Evolutionary conservation across 2,797 vertebrate genomes (phyloP), one percentile per base, ranked within the genome.

Genomic region (Acanthornis magna): DNA sequence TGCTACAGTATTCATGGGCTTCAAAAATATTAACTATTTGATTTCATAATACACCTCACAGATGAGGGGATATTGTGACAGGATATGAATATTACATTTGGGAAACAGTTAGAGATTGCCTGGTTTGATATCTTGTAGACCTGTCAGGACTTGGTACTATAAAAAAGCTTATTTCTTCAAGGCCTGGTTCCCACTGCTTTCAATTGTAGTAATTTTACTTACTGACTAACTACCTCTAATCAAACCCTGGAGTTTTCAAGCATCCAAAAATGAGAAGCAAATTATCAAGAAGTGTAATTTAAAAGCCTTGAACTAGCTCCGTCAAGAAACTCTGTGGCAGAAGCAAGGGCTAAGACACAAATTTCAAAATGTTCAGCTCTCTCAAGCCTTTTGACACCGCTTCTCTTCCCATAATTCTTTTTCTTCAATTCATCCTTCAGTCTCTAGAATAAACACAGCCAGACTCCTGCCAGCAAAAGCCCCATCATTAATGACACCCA

Each of bases 21-120:
- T 91, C 58, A 74, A 68, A 91, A 93, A 78, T 88, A 93, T 61
- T 77, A 88, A 74, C 68, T 85, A 68, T 36, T 85, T 93, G 83
- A 27, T 91, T 93, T 94, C 77, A 91, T 72, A 91, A 88, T 65
- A 66, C 20, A 78, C 7, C 22, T 25, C 54, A 88, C 51, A 88
- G 30, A 78, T 40, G 61, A 95, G 71, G 30, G 34, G 45, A 45
- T 89, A 66, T 53, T 76, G 34, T 88, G 65, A 74, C 14, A 21
- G 62, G 47, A 82, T 89, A 86, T 58, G 38, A 93, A 61, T 85
- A 81, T 75, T 77, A 50, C 57, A 58, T 65, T 66, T 51, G 16
- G 26, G 48, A 89, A 93, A 79, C n/a, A 85, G n/a, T 23, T 79
- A 62, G 0, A 89, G 71, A 75, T 88, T 73, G 58, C 55, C 65